Evolutionary conservation across 2,113 vertebrate species (phyloP).

Genomic region (Burhinus bistriatus): DNA sequence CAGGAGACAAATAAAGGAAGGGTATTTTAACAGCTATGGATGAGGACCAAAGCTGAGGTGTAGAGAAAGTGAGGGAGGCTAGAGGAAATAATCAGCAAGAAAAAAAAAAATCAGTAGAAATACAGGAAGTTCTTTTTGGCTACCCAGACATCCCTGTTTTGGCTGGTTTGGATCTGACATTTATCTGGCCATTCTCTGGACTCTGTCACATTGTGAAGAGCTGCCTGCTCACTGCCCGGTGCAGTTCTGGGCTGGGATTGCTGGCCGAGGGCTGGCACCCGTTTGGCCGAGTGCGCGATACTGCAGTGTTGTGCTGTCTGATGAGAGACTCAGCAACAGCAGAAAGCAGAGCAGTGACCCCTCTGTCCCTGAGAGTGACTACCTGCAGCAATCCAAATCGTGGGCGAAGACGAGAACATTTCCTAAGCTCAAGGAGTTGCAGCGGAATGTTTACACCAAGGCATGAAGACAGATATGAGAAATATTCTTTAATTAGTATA

Average conservation of each 20-base stretch:
- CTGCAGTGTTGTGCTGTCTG: neutral
- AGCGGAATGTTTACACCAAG: neutral
- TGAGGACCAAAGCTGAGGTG: neutral
- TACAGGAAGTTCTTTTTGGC: neutral
- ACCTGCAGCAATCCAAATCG: neutral
- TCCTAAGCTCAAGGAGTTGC: neutral
- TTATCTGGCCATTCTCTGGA: neutral
- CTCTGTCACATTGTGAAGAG: neutral
- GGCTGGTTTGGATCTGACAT: neutral
- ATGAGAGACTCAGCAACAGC: neutral
- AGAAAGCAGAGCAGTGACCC: neutral
- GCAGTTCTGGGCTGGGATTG: neutral
- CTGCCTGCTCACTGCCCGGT: fast-evolving
- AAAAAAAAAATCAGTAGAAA: neutral
- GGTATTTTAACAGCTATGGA: neutral
- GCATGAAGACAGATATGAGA: neutral
- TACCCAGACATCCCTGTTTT: neutral
- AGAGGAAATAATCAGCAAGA: neutral
- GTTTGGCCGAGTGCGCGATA: neutral
- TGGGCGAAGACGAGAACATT: neutral
- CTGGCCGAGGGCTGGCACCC: neutral
- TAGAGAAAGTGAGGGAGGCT: neutral
- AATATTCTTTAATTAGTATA: neutral
- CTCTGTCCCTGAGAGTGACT: neutral
- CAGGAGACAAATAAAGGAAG: neutral